Base-by-base conservation (phyloP, 2,797 vertebrate species). In the Spondyliosoma cantharus region DNA sequence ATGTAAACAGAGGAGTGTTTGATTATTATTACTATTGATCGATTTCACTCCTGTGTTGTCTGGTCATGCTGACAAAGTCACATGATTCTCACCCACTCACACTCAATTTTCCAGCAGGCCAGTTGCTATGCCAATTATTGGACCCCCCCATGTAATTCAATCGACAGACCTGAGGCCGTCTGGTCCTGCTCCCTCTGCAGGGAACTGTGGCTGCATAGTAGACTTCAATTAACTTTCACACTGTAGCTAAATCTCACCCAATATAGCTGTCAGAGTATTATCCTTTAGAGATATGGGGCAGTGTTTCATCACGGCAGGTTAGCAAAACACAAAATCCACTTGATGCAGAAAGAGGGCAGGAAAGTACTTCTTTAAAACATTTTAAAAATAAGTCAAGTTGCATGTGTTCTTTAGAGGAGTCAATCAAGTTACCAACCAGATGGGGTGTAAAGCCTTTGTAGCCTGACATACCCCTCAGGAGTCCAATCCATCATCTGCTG, bases 401-500 rank as follows among this genome's bases (percentile, higher is more conserved):
- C 20, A 45, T 32, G 25, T 45, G 29, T 74, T 67, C 48, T 83
- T 25, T 52, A 24, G 17, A 74, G 37, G 64, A 83, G 70, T 82
- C 67, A 65, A 77, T 74, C 49, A 78, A 60, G 66, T 69, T 84
- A 25, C 56, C 37, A 50, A 62, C 70, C 85, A 88, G 86, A 87
- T 86, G 78, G 85, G 56, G 43, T 63, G 29, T 50, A 81, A 78
- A 84, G 57, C 66, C 74, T 64, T 79, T 69, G 65, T 67, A 66
- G 57, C 54, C 48, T 53, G 27, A 81, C 50, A 59, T 64, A 76
- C 71, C 69, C 59, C 77, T 83, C 48, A 61, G 69, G 78, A 81
- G 52, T 73, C 69, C 65, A 45, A 90, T 91, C 85, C 73, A 86
- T 91, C 86, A 88, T 89, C 83, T 80, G 53, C 69, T 86, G 81